Percentiles rank a stretch among this genome's conserved stretches.
These are phyloP conservation scores for Synergus itoensis DNA, from an alignment of 2,888 invertebrate genomes.

Conservation along the genomic window DNA sequence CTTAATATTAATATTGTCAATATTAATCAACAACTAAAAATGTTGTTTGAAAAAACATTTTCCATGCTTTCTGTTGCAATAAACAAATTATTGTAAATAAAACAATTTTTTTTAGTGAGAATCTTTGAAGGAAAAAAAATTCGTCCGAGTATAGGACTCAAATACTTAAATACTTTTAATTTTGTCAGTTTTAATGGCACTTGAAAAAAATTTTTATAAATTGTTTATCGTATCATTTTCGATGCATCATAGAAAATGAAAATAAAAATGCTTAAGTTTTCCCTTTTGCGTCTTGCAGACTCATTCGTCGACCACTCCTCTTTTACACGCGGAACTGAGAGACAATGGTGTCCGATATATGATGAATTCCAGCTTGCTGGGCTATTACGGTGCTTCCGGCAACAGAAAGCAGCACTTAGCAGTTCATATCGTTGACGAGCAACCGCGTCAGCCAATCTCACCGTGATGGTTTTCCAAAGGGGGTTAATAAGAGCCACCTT, in stretches of 20 bases:
- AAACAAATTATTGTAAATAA: no score
- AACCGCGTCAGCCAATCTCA: constrained; percentile 28
- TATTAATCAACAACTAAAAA: no score
- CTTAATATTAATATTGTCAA: no score
- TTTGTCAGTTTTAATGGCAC: no score
- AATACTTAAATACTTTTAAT: no score
- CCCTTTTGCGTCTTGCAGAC: background rate
- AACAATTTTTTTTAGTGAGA: no score
- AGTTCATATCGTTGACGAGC: constrained; percentile 46
- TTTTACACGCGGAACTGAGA: constrained; percentile 31
- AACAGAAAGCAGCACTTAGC: constrained; percentile 76
- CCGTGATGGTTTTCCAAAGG: constrained; percentile 28
- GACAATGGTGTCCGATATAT: constrained; percentile 36
- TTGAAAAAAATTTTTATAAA: background rate
- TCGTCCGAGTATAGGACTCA: no score
- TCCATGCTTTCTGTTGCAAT: no score
- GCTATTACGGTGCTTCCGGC: constrained; percentile 74
- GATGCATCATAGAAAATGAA: background rate
- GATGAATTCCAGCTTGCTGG: constrained; percentile 51
- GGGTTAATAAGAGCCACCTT: constrained; percentile 23
- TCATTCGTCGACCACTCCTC: constrained; percentile 32
- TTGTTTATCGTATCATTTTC: background rate
- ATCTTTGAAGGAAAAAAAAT: no score
- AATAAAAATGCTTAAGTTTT: background rate
- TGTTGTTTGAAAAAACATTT: no score